phyloP scores from a whole-genome alignment of 2,888 invertebrate genomes.

The Phengaris alcon region DNA sequence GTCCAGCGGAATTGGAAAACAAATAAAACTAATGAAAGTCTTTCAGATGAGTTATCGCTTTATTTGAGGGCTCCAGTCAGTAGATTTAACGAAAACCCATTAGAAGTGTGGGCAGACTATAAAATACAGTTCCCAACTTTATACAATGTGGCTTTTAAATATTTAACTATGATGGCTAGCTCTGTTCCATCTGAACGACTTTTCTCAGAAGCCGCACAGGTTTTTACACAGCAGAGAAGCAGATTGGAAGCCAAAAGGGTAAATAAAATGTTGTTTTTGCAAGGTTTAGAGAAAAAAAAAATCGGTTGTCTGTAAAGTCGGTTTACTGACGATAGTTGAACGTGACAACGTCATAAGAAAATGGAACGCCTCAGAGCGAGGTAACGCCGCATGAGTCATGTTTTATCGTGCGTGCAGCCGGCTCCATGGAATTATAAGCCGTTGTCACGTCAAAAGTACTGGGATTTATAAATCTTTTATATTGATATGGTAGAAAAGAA shows the following conservation, averaged over 20 bases:
- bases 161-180: constrained; percentile 35
- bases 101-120: constrained; percentile 40
- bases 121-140: constrained; percentile 36
- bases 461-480: constrained; percentile 37
- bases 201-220: constrained; percentile 41
- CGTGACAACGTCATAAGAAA: no score
- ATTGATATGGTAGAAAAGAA: no score
- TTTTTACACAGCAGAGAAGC: constrained; percentile 38
- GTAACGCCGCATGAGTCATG: no score
- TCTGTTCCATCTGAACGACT: constrained; percentile 38
- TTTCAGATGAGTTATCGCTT: constrained; percentile 38
- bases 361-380: no score
- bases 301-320: no score
- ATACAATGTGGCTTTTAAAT: constrained; percentile 33
- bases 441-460: constrained; percentile 33
- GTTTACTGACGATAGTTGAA: no score
- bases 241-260: constrained; percentile 38
- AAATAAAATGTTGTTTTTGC: constrained; percentile 40
- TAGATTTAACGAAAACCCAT: constrained; percentile 40
- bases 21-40: constrained; percentile 38
- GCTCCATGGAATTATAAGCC: no score
- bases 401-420: no score
- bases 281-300: constrained; percentile 37
- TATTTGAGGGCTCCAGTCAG: constrained; percentile 41
- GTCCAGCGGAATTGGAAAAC: constrained; percentile 43